Percentiles rank a stretch among this genome's conserved stretches.
Evolutionary conservation across 2,888 invertebrate genomes (phyloP).

Genomic region (Tholera decimalis): DNA sequence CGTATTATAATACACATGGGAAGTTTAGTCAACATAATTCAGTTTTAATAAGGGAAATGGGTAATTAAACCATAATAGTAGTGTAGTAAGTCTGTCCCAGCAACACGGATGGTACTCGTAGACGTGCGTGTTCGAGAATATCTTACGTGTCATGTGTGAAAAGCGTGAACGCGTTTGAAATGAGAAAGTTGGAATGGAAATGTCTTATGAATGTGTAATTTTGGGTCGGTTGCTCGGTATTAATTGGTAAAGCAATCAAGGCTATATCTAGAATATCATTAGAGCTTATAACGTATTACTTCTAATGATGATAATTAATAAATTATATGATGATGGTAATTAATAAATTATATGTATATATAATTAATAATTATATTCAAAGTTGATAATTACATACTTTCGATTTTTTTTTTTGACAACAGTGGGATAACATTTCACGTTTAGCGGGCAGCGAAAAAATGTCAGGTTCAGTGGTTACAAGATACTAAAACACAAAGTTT

Average conservation of each 20-base stretch:
- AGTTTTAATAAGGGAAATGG: constrained; percentile 37
- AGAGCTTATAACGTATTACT: too few species aligned
- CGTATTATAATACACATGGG: constrained; percentile 3
- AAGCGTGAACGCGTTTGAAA: constrained; percentile 31
- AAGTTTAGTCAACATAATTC: constrained; percentile 3
- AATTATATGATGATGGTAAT: too few species aligned
- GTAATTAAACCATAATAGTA: constrained; percentile 34
- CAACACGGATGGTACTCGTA: constrained; percentile 24
- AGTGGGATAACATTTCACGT: too few species aligned
- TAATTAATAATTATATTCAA: too few species aligned
- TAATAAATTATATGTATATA: too few species aligned
- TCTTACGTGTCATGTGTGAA: constrained; percentile 31
- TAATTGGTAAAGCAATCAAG: background rate
- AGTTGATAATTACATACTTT: too few species aligned
- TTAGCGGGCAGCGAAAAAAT: too few species aligned
- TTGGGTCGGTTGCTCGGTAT: background rate
- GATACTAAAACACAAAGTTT: too few species aligned
- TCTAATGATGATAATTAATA: too few species aligned
- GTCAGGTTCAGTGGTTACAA: too few species aligned
- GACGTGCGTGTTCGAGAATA: constrained; percentile 37
- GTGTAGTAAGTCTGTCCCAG: constrained; percentile 12
- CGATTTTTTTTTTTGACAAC: too few species aligned
- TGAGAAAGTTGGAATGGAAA: constrained; percentile 40
- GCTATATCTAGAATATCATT: too few species aligned
- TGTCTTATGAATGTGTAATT: constrained; percentile 14